Evolutionary conservation across 2,888 invertebrate genomes (phyloP), one percentile per base, ranked within the genome.

Genomic region (Chymomyza caudatula): DNA sequence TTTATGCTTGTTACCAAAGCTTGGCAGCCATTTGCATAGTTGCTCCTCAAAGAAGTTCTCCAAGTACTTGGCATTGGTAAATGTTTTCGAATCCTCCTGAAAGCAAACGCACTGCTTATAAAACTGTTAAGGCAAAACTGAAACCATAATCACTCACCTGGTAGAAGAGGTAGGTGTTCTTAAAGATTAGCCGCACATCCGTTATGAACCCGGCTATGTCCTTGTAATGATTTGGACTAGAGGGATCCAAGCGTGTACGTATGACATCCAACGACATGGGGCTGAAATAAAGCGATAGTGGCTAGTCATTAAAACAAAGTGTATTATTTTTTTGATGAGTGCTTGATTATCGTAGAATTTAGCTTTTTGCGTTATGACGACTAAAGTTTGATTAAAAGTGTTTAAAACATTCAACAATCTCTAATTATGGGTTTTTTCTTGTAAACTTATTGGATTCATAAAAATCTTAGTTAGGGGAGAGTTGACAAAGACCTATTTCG

Each of bases 181-280:
- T 94, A 91, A 98, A 97, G 89, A 98, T 94, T 82, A 95, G 92
- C 65, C 96, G 93, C 73, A 96, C 93, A 91, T 98, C 97, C 63
- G 93, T 91, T 65, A 97, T 92, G 90, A 97, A 94, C 78, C 95
- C 93, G 83, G 94, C 92, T 63, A 95, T 92, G 87, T 93, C 93
- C 79, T 93, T 92, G 91, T 97, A 98, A 87, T 95, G 94, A 86
- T 93, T 92, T 59, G 93, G 92, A 82, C 93, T 91, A 73, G 92
- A 92, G 83, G 95, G 94, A 90, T 95, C 95, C 86, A 98, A 92
- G 91, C 95, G 95, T 85, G 94, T 93, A 85, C 95, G 94, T 87
- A 98, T 95, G 70, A 93, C 92, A 91, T 96, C 96, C 88, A 98
- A 92, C 71, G 97, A 96, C 92, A 97, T 96, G 37, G 97, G 97